Evolutionary conservation across 2,113 vertebrate species (phyloP).

Genomic region (Brienomyrus longianalis): DNA sequence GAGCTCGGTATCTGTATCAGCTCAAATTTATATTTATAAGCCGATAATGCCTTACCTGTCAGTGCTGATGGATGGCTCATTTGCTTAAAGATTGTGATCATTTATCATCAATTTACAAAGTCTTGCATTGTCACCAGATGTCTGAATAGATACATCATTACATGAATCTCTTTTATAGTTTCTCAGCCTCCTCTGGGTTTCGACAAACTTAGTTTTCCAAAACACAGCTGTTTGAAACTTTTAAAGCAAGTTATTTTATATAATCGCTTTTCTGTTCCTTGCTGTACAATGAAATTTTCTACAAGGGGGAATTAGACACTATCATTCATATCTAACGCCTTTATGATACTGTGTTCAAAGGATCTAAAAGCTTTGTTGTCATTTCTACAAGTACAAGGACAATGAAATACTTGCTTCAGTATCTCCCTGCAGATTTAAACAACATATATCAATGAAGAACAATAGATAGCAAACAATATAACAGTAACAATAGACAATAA

Average conservation of each 20-base stretch:
- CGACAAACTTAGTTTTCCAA: conserved; percentile 22
- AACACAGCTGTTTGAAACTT: conserved; percentile 23
- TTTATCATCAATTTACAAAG: conserved; percentile 36
- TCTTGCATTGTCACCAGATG: conserved; percentile 32
- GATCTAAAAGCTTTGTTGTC: not conserved
- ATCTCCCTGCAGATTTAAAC: not conserved
- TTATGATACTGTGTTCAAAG: not conserved
- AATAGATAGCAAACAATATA: not conserved
- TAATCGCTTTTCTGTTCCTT: conserved; percentile 3
- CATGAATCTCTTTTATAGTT: conserved; percentile 15
- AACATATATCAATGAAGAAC: not conserved
- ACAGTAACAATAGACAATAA: not conserved
- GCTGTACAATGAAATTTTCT: too few relatives aligned
- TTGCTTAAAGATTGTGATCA: conserved; percentile 30
- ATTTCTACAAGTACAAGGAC: not conserved
- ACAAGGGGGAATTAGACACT: not conserved
- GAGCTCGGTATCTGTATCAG: conserved; percentile 16
- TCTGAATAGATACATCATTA: conserved; percentile 36
- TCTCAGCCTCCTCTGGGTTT: conserved; percentile 14
- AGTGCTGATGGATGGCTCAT: conserved; percentile 34
- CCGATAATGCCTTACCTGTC: conserved; percentile 31
- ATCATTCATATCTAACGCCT: not conserved
- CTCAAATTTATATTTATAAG: conserved; percentile 29
- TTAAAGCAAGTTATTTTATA: not conserved
- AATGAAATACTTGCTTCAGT: not conserved